Conservation (phyloP, 2,113 vertebrate species). For the Ctenomys sociabilis region DNA sequence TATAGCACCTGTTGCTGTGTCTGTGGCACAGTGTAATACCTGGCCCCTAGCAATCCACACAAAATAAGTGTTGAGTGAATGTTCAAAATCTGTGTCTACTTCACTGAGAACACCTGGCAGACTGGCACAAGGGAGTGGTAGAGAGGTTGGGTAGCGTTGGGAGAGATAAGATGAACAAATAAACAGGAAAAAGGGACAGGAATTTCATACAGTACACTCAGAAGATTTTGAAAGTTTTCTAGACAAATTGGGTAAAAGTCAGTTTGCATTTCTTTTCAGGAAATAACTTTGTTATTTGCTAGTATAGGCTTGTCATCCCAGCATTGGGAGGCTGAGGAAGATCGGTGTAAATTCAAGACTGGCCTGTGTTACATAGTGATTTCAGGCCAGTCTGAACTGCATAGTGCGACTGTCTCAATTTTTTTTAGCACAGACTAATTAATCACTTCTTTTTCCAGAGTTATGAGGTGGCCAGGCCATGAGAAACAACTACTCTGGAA, state of each 20-base stretch:
- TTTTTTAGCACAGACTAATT: neutral
- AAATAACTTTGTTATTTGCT: neutral
- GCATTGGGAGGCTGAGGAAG: too few species aligned
- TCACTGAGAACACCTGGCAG: neutral
- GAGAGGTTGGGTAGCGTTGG: neutral
- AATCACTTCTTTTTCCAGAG: neutral
- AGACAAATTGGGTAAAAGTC: neutral
- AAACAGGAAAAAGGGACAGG: neutral
- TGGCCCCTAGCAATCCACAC: neutral
- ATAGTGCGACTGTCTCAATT: too few species aligned
- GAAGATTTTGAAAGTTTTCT: neutral
- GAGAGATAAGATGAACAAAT: neutral
- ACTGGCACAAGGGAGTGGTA: neutral
- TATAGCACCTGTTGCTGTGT: neutral
- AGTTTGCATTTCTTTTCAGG: constrained; percentile 30
- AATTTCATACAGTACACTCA: neutral
- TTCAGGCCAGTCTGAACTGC: too few species aligned
- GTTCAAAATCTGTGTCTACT: neutral
- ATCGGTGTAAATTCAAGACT: too few species aligned
- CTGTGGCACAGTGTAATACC: neutral
- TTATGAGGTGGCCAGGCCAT: too few species aligned
- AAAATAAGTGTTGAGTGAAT: neutral
- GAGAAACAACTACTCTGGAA: neutral
- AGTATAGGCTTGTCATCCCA: too few species aligned
- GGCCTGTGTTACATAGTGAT: too few species aligned